Conservation (phyloP, 2,113 vertebrate species). For the Zapornia atra region DNA sequence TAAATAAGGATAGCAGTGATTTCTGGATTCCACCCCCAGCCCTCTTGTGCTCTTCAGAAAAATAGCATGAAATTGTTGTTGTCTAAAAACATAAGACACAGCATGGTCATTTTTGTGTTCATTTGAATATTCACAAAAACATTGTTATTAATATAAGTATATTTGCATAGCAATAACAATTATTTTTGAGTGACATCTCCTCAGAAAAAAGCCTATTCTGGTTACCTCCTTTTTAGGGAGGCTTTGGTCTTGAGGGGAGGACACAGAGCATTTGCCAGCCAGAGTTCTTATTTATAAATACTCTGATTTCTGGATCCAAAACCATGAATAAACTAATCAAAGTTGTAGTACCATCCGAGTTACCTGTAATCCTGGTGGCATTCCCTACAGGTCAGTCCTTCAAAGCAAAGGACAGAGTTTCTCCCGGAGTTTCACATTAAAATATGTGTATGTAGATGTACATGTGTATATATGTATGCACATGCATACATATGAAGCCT, state of each 20-base stretch:
- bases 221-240: background rate
- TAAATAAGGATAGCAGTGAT: background rate
- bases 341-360: background rate
- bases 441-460: background rate
- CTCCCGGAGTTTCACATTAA: background rate
- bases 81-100: background rate
- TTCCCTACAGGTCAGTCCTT: background rate
- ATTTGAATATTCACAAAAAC: background rate
- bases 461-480: background rate
- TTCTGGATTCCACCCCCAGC: background rate
- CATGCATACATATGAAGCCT: background rate
- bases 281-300: background rate
- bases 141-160: background rate
- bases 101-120: background rate
- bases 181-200: background rate
- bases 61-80: background rate
- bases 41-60: background rate
- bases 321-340: background rate
- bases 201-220: background rate
- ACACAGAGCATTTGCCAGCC: accelerated
- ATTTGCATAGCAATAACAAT: background rate
- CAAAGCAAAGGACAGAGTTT: background rate
- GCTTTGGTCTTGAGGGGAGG: background rate
- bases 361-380: background rate
- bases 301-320: background rate